Conservation (phyloP, 2,888 invertebrate genomes). For the Lithophane leautieri region DNA sequence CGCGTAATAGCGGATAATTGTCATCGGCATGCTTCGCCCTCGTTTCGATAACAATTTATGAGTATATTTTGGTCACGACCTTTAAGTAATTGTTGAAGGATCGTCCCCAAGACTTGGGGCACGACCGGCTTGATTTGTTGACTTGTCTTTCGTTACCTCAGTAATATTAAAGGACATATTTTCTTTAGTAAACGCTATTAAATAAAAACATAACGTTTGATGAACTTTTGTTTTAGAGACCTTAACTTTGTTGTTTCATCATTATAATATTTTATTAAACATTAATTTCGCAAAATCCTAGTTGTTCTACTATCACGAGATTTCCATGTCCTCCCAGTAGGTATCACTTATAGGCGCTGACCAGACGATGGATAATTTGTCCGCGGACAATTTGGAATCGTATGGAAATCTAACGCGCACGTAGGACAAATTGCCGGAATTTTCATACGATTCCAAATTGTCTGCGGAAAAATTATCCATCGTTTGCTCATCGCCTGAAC, state of each 20-base stretch:
- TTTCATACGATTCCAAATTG: no score
- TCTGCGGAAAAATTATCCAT: no score
- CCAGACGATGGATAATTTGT: no score
- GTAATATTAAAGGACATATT: conserved; percentile 55
- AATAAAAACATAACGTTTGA: conserved; percentile 4
- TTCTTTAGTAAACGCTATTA: conserved; percentile 8
- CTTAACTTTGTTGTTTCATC: background rate
- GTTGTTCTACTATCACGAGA: background rate
- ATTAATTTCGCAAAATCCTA: background rate
- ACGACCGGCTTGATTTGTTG: conserved; percentile 74
- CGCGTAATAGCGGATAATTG: conserved; percentile 85
- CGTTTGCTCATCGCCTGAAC: background rate
- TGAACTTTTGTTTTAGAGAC: background rate
- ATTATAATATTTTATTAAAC: background rate
- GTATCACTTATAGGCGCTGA: background rate
- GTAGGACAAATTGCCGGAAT: no score
- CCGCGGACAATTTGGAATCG: no score
- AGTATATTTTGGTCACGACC: conserved; percentile 85
- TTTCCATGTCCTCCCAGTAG: background rate
- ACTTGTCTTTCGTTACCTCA: conserved; percentile 51
- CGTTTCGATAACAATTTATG: conserved; percentile 82
- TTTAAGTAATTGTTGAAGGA: conserved; percentile 80
- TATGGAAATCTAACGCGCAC: no score
- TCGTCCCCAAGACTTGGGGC: conserved; percentile 72
- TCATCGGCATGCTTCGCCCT: conserved; percentile 80